Percentiles rank a stretch among this genome's conserved stretches.
Conservation (phyloP, 2,888 invertebrate genomes). For the Sialis lutaria region DNA sequence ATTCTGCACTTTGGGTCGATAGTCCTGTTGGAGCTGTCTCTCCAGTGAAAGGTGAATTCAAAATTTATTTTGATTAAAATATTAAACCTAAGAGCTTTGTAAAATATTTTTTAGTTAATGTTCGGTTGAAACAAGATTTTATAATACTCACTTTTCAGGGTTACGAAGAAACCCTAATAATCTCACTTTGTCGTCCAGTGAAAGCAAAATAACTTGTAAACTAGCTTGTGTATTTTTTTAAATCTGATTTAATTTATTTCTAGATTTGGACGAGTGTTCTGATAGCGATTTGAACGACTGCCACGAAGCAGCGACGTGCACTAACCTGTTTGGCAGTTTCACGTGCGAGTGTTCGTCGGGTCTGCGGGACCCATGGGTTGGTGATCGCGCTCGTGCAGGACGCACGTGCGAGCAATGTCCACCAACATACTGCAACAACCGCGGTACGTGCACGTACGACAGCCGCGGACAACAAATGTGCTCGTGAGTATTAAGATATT, state of each 20-base stretch:
- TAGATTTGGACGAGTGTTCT: slow-evolving; percentile 76
- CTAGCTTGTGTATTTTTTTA: too few species aligned
- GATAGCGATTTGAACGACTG: slow-evolving; percentile 73
- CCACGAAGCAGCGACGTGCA: slow-evolving; percentile 56
- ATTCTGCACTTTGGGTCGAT: slow-evolving; percentile 71
- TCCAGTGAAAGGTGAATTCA: slow-evolving; percentile 42
- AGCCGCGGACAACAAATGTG: slow-evolving; percentile 55
- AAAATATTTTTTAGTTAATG: background rate
- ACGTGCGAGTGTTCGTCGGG: slow-evolving; percentile 58
- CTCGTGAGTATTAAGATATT: slow-evolving; percentile 35
- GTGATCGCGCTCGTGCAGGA: slow-evolving; percentile 48
- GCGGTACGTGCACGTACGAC: slow-evolving; percentile 65
- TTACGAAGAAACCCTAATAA: too few species aligned
- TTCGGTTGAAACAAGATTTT: background rate
- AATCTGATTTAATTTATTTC: slow-evolving; percentile 8
- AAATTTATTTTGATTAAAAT: background rate
- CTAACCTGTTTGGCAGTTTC: slow-evolving; percentile 73
- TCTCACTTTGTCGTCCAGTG: too few species aligned
- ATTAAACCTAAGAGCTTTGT: background rate
- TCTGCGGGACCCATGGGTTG: slow-evolving; percentile 55
- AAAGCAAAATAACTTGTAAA: background rate
- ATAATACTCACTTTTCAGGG: background rate
- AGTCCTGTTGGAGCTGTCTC: slow-evolving; percentile 64
- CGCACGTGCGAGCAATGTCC: slow-evolving; percentile 64
- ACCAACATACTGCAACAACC: slow-evolving; percentile 60